Base-by-base conservation (phyloP, 2,888 invertebrate species). In the Eulithis prunata region DNA sequence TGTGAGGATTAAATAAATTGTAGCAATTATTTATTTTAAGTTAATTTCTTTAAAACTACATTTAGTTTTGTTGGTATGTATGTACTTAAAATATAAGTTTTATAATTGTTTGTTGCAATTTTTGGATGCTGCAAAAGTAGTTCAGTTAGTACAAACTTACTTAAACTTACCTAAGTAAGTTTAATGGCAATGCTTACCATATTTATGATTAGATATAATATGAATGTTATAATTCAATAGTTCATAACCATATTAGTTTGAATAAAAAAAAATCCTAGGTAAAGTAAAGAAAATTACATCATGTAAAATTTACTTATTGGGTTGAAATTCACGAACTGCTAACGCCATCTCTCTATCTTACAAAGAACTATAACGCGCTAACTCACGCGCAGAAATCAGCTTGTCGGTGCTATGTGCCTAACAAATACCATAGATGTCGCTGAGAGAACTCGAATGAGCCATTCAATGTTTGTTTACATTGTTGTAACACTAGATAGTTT, bases 341-440 rank as follows among this genome's bases (percentile, higher is more conserved):
- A 65, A 36, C 70, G 71, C 73, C 71, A 73, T 64, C 73, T 73
- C 46, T 57, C 32, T 6, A 45, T 43, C 28, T 45, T 49, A 38
- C 51, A 28, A 0, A 11, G n/a, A 13, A 71, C 64, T 65, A 59
- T 14, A 12, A 59, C 56, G 38, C 49, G 12, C 52, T 62, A 45
- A 68, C 65, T 59, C 66, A 62, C 67, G 66, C 73, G 65, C 65
- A 66, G 49, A 11, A 43, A 63, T 54, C 68, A 66, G 54, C 62
- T 66, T 56, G 41, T 12, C 12, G 12, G 41, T 28, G 57, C 54
- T 41, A 47, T 55, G 11, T 57, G 32, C 21, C 32, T 0, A 8
- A 54, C 21, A 10, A 45, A 49, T 10, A 51, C n/a, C 41, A 62
- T 55, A 73, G 73, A 72, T 72, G 71, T 61, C 73, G 70, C 59